phyloP scores from a whole-genome alignment of 1,140 invertebrate genomes.

The Paraescarpia echinospica region DNA sequence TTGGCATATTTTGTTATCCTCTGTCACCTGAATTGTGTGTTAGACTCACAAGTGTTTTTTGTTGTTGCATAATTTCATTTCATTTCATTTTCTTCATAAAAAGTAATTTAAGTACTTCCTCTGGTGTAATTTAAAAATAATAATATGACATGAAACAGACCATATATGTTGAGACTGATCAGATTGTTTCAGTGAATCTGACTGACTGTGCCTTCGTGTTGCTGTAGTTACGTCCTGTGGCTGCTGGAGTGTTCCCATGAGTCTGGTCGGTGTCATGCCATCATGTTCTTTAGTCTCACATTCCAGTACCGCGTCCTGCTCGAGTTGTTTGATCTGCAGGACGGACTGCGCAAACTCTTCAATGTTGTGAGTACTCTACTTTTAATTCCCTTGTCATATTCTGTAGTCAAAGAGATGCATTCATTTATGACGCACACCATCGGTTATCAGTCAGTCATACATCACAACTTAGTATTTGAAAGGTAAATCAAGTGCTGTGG shows the following conservation, averaged over 20 bases:
- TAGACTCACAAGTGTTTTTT: not conserved
- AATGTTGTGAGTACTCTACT: slow-evolving; percentile 72
- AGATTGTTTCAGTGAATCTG: not conserved
- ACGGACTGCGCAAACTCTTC: slow-evolving; percentile 87
- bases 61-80: not conserved
- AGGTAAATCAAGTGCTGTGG: no score
- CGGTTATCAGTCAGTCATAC: no score
- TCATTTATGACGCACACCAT: no score
- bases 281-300: slow-evolving; percentile 94
- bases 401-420: no score
- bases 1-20: not conserved
- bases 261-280: slow-evolving; percentile 91
- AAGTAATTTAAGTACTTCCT: not conserved
- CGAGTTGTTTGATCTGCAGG: slow-evolving; percentile 88
- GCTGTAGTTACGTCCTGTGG: slow-evolving; percentile 81
- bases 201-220: not conserved
- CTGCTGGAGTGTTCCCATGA: slow-evolving; percentile 93
- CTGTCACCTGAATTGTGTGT: not conserved
- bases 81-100: no score
- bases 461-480: no score
- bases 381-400: no score
- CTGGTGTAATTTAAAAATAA: not conserved
- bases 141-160: not conserved
- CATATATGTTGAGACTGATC: not conserved
- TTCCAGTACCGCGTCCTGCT: slow-evolving; percentile 90